These are phyloP conservation scores for Pogona vitticeps DNA, from an alignment of 2,113 vertebrate species.

Conservation along the genomic window DNA sequence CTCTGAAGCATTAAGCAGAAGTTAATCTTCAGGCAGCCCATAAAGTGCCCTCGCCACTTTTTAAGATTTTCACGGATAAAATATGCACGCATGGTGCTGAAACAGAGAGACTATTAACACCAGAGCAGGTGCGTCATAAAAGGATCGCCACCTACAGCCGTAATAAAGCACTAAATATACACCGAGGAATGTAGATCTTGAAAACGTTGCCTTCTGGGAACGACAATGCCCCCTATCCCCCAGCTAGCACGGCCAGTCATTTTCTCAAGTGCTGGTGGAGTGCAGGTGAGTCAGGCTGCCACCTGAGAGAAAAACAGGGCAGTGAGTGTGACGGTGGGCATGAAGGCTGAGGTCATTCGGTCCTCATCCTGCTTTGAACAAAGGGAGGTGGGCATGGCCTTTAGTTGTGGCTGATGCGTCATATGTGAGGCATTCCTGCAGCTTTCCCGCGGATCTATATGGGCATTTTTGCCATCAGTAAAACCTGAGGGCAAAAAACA, in stretches of 20 bases:
- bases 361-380: too few species aligned
- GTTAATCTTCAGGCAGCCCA: conserved; percentile 43
- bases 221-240: too few species aligned
- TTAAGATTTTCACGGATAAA: conserved; percentile 16
- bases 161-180: background rate
- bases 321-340: background rate
- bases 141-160: too few species aligned
- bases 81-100: background rate
- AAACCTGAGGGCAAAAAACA: too few species aligned
- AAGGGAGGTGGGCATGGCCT: too few species aligned
- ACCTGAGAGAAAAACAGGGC: background rate
- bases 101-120: background rate
- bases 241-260: too few species aligned
- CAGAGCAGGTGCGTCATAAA: background rate
- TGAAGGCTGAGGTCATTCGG: too few species aligned
- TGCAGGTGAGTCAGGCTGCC: background rate
- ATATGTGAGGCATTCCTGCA: too few species aligned
- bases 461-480: too few species aligned
- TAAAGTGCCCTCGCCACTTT: conserved; percentile 25
- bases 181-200: background rate
- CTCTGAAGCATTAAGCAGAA: conserved; percentile 16
- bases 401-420: too few species aligned
- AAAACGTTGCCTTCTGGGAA: too few species aligned
- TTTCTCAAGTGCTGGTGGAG: background rate
- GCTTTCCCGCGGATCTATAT: too few species aligned